Evolutionary conservation across 2,113 vertebrate species (phyloP).

Genomic region (Bambusicola thoracicus): DNA sequence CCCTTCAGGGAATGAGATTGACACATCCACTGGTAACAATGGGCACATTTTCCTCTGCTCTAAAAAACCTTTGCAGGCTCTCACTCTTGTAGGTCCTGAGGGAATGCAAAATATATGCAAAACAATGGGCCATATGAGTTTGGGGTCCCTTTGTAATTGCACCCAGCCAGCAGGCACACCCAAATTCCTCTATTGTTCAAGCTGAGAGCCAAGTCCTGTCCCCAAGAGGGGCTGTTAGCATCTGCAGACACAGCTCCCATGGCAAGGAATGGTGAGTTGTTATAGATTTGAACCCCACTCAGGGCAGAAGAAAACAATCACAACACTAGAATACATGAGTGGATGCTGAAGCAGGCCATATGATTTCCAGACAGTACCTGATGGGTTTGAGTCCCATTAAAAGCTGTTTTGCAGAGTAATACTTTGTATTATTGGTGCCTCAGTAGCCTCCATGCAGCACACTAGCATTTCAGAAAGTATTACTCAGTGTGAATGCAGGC

Average conservation of each 20-base stretch:
- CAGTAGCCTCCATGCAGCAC: background rate
- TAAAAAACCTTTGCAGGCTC: background rate
- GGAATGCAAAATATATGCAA: fast-evolving
- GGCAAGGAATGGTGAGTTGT: fast-evolving
- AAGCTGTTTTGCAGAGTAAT: background rate
- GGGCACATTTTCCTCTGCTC: background rate
- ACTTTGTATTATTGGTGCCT: background rate
- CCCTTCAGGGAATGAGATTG: background rate
- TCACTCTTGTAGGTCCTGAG: background rate
- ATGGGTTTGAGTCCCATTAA: background rate
- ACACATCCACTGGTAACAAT: background rate
- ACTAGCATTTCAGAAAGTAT: background rate
- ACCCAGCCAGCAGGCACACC: background rate
- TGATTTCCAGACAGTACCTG: background rate
- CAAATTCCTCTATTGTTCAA: background rate
- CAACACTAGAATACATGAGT: background rate
- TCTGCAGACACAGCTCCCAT: background rate
- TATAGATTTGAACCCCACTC: background rate
- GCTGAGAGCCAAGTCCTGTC: background rate
- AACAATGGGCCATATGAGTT: background rate
- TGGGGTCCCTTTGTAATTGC: background rate
- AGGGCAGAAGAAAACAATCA: background rate
- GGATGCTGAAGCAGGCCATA: background rate
- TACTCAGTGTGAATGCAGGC: background rate
- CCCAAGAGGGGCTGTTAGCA: fast-evolving